Evolutionary conservation across 1,140 invertebrate species (phyloP).

Genomic region (Drosophila pachea): DNA sequence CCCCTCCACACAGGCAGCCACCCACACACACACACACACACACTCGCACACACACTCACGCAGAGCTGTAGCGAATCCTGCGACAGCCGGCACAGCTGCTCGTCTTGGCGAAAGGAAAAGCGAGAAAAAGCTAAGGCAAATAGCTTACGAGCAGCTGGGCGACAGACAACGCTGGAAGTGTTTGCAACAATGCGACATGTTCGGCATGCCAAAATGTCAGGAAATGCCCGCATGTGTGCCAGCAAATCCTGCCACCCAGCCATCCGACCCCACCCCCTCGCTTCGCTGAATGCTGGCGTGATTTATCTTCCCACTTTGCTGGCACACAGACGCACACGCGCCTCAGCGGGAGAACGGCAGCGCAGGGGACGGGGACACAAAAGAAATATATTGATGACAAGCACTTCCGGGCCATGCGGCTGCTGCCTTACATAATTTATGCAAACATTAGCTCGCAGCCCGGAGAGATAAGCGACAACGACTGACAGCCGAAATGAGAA

Average conservation of each 20-base stretch:
- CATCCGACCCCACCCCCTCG: too few relatives aligned
- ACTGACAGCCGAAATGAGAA: conserved; percentile 11
- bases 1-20: too few relatives aligned
- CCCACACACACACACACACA: too few relatives aligned
- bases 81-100: conserved; percentile 10
- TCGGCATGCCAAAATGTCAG: conserved; percentile 65
- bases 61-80: conserved; percentile 29
- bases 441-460: conserved; percentile 61
- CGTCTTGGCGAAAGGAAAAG: neutral
- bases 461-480: conserved; percentile 45
- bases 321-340: conserved; percentile 11
- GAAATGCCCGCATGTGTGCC: conserved; percentile 23
- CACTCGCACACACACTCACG: too few relatives aligned
- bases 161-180: conserved; percentile 25
- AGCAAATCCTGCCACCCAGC: conserved; percentile 4
- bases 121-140: conserved; percentile 14
- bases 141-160: conserved; percentile 19
- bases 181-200: conserved; percentile 52
- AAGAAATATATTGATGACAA: conserved; percentile 65
- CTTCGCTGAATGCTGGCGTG: conserved; percentile 32
- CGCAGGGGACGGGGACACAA: too few relatives aligned
- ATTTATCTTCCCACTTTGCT: conserved; percentile 57
- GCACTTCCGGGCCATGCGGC: conserved; percentile 61
- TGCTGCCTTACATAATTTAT: conserved; percentile 70
- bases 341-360: neutral